phyloP scores from a whole-genome alignment of 2,797 vertebrate species.

The Gorsachius magnificus region DNA sequence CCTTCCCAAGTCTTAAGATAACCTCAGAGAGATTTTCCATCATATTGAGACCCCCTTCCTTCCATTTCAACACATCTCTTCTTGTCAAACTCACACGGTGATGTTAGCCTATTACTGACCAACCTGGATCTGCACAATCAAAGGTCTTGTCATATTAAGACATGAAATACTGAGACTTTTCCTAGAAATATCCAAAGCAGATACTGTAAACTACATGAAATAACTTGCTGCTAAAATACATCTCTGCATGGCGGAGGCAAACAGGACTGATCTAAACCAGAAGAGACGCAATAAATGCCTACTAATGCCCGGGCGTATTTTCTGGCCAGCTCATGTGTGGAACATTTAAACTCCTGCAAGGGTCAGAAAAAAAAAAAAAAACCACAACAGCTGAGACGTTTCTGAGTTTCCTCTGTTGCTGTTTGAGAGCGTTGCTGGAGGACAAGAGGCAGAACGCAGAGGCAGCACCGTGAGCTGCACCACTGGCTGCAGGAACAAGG shows the following conservation, averaged over 20 bases:
- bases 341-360: not conserved
- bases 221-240: not conserved
- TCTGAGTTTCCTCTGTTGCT: not conserved
- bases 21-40: not conserved
- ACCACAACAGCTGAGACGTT: not conserved
- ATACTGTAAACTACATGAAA: not conserved
- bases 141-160: not conserved
- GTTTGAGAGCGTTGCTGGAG: not conserved
- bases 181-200: not conserved
- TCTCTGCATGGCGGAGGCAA: not conserved
- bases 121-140: not conserved
- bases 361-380: not conserved
- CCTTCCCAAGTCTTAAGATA: not conserved
- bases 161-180: not conserved
- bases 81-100: fast-evolving
- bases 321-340: not conserved
- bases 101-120: not conserved
- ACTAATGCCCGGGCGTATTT: not conserved
- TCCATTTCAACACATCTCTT: not conserved
- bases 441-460: not conserved
- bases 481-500: not conserved
- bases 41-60: not conserved
- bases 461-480: not conserved
- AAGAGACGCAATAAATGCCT: not conserved
- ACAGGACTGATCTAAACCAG: not conserved